Base-by-base conservation (phyloP, 2,113 vertebrate species). In the Aegotheles bennettii region DNA sequence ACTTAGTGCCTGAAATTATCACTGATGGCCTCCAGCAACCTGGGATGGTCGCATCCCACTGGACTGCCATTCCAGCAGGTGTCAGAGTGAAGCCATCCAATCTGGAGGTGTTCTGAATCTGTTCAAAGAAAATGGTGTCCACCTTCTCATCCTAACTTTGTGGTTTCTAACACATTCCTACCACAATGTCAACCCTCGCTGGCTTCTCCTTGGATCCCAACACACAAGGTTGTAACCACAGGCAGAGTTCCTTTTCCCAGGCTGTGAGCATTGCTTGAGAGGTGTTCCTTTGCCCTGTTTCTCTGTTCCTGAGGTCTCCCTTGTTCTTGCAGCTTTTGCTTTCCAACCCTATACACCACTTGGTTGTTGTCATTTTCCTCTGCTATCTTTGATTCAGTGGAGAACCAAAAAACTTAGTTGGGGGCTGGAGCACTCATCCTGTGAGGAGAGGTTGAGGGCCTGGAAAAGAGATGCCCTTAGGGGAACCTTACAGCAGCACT, bases 171-270 rank as follows among this genome's bases (percentile, higher is more conserved):
- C 19, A 43, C 3, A 25, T 56, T 74, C 45, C 25, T 56, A 57
- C 14, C 33, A 40, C 1, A 6, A 25, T 21, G 23, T 47, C 26
- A 43, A 3, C 16, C 23, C 9, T 35, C 16, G 4, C 10, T 0
- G 0, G 10, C 26, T 84, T 85, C n/a, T 81, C 13, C 38, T 31
- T 16, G n/a, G 26, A 48, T 45, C 9, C 15, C 6, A 7, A 71
- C 9, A 19, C 11, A 7, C 31, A 31, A 42, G 2, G 6, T 73
- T 53, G 56, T 59, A 63, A 25, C 4, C 11, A 40, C 35, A 56
- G 0, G 6, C 11, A 14, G 29, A 42, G 13, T 20, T 64, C 24
- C 16, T 6, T 48, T 82, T 45, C 35, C 8, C 59, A 69, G 50
- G 12, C 13, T 43, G n/a, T 9, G 18, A 16, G 25, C 1, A 7